These are phyloP conservation scores for Enoplosus armatus DNA, from an alignment of 2,797 vertebrate genomes.

Conservation along the genomic window DNA sequence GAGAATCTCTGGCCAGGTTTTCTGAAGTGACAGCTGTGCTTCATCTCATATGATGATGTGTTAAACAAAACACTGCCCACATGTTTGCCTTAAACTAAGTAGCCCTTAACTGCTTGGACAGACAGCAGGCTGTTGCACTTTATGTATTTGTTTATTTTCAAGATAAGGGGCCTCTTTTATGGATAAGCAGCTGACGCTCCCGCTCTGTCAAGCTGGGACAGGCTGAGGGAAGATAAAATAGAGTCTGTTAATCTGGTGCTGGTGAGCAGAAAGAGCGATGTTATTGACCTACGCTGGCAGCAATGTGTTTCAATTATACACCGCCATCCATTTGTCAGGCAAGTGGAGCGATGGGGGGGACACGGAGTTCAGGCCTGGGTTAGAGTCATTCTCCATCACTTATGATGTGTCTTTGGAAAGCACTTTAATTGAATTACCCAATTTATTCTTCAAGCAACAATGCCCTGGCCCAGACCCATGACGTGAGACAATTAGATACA, in stretches of 20 bases:
- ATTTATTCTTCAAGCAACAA: slow-evolving; percentile 99
- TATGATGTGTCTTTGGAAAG: slow-evolving; percentile 98
- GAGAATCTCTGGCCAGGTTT: slow-evolving; percentile 36
- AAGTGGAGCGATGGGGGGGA: slow-evolving; percentile 90
- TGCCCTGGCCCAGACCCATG: slow-evolving; percentile 94
- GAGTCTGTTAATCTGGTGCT: slow-evolving; percentile 93
- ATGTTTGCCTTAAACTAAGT: slow-evolving; percentile 84
- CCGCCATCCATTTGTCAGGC: slow-evolving; percentile 98
- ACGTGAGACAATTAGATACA: slow-evolving; percentile 97
- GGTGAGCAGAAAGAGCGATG: slow-evolving; percentile 88
- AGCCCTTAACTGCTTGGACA: slow-evolving; percentile 83
- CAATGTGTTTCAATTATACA: slow-evolving; percentile 99
- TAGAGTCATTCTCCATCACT: slow-evolving; percentile 98
- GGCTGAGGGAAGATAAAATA: slow-evolving; percentile 93
- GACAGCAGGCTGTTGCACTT: slow-evolving; percentile 83
- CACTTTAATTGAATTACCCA: slow-evolving; percentile 99
- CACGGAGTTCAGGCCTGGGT: slow-evolving; percentile 97
- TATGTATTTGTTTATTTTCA: slow-evolving; percentile 88
- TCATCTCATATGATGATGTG: slow-evolving; percentile 75
- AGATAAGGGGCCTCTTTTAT: slow-evolving; percentile 95
- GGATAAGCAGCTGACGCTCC: slow-evolving; percentile 97
- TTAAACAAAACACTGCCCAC: slow-evolving; percentile 77
- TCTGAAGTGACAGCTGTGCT: slow-evolving; percentile 68
- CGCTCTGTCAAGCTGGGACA: slow-evolving; percentile 92
- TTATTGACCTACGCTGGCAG: slow-evolving; percentile 99